These are phyloP conservation scores for Habropoda laboriosa DNA, from an alignment of 1,140 invertebrate species.

Conservation along the genomic window DNA sequence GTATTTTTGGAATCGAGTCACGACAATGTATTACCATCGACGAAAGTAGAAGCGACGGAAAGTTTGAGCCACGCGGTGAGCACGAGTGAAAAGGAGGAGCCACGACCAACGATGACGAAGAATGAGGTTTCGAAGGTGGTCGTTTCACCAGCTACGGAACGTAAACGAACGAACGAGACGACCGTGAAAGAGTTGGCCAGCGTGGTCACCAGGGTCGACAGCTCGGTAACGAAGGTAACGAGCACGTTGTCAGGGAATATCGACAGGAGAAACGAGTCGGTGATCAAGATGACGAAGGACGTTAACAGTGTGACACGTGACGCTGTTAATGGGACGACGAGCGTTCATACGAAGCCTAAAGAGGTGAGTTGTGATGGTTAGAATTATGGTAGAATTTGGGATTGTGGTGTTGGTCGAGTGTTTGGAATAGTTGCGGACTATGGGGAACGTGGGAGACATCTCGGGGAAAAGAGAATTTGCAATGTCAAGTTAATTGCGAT, in stretches of 20 bases:
- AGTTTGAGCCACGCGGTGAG: slow-evolving; percentile 52
- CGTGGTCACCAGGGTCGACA: slow-evolving; percentile 54
- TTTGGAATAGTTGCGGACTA: too few species aligned
- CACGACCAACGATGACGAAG: slow-evolving; percentile 15
- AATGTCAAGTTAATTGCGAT: too few species aligned
- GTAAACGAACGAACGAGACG: slow-evolving; percentile 45
- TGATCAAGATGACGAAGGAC: slow-evolving; percentile 60
- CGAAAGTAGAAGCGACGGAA: slow-evolving; percentile 72
- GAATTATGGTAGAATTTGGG: too few species aligned
- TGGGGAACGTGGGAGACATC: too few species aligned
- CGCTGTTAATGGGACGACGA: slow-evolving; percentile 61
- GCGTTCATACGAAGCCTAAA: slow-evolving; percentile 72
- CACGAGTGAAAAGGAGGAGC: slow-evolving; percentile 48
- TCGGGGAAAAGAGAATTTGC: background rate
- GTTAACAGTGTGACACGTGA: slow-evolving; percentile 57
- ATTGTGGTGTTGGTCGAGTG: too few species aligned
- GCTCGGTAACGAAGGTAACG: slow-evolving; percentile 58
- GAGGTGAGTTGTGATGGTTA: slow-evolving; percentile 63
- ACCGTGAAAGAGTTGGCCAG: slow-evolving; percentile 23
- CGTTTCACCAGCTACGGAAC: slow-evolving; percentile 22
- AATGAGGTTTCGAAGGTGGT: slow-evolving; percentile 38
- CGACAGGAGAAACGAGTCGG: slow-evolving; percentile 5
- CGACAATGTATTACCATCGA: slow-evolving; percentile 63
- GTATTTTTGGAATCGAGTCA: slow-evolving; percentile 75
- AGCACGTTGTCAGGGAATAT: slow-evolving; percentile 32